phyloP scores from a whole-genome alignment of 2,888 invertebrate species.

The Timema podura region DNA sequence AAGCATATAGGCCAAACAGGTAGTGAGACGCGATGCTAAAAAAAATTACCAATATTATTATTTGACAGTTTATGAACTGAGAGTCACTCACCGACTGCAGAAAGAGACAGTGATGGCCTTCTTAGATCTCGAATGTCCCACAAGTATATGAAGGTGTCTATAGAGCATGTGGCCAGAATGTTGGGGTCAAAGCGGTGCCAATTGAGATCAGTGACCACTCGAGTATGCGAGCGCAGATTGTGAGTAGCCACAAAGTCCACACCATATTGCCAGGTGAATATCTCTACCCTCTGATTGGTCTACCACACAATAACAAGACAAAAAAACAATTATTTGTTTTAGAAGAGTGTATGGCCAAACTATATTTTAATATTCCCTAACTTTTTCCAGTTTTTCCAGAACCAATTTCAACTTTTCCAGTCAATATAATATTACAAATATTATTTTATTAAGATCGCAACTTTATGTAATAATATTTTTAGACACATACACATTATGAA shows the following conservation, averaged over 20 bases:
- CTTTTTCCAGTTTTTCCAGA: no score
- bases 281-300: slow-evolving; percentile 85
- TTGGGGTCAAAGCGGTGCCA: slow-evolving; percentile 81
- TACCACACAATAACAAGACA: slow-evolving; percentile 42
- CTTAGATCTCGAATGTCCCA: slow-evolving; percentile 89
- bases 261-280: slow-evolving; percentile 68
- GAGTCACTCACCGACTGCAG: slow-evolving; percentile 71
- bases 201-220: slow-evolving; percentile 86
- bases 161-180: slow-evolving; percentile 82
- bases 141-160: slow-evolving; percentile 88
- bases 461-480: no score
- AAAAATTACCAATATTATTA: no score
- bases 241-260: slow-evolving; percentile 68
- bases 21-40: no score
- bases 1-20: no score
- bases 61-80: no score
- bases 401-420: no score
- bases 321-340: slow-evolving; percentile 30
- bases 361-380: not conserved
- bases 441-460: no score
- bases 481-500: no score
- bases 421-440: no score
- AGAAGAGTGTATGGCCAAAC: not conserved
- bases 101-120: slow-evolving; percentile 76
- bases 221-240: slow-evolving; percentile 74